phyloP scores from a whole-genome alignment of 2,797 vertebrate genomes.

The Mareca strepera region DNA sequence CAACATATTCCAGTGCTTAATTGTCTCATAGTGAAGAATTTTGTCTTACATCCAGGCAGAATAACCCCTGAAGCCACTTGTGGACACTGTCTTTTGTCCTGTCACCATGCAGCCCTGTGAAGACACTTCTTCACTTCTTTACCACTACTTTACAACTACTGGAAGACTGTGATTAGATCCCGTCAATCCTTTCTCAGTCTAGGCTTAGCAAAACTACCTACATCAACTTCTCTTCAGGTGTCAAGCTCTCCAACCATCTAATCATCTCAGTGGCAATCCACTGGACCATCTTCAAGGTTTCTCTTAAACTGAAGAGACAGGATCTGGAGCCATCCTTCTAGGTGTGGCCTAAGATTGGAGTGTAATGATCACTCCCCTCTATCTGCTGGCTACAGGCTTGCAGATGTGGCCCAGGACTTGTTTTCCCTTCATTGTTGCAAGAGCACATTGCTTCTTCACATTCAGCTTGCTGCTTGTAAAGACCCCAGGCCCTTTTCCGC shows the following conservation, averaged over 20 bases:
- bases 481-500: background rate
- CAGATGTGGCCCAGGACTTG: background rate
- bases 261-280: accelerated
- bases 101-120: background rate
- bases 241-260: background rate
- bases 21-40: accelerated
- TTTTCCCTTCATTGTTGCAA: background rate
- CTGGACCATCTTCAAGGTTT: background rate
- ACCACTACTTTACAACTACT: accelerated
- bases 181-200: background rate
- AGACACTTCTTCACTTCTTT: background rate
- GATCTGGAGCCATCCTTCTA: background rate
- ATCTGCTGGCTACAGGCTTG: background rate
- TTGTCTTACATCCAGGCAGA: background rate
- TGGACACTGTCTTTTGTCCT: background rate
- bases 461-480: background rate
- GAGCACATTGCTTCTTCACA: background rate
- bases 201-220: background rate
- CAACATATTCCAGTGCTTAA: background rate
- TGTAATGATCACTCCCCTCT: background rate
- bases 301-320: background rate
- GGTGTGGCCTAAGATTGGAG: background rate
- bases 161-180: accelerated
- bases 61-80: background rate
- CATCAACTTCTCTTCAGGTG: background rate